Conservation (phyloP, 2,113 vertebrate genomes). For the Lophius piscatorius region DNA sequence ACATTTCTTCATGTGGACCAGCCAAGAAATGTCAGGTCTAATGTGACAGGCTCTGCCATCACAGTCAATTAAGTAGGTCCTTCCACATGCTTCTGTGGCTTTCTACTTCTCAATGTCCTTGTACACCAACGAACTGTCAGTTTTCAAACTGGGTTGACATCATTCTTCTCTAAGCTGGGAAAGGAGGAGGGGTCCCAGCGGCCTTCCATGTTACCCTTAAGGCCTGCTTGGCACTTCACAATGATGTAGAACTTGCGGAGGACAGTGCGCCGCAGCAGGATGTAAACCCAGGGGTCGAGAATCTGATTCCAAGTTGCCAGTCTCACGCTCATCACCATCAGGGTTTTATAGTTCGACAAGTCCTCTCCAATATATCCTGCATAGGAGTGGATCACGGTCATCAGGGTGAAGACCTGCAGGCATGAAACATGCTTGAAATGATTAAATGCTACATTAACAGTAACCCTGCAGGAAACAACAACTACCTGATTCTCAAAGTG, state of each 20-base stretch:
- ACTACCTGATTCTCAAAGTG: too few species aligned
- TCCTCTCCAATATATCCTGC: slow-evolving; percentile 48
- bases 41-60: neutral
- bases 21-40: slow-evolving; percentile 6
- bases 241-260: slow-evolving; percentile 85
- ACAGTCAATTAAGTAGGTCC: neutral
- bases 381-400: slow-evolving; percentile 70
- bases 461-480: too few species aligned
- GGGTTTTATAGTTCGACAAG: slow-evolving; percentile 64
- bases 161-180: slow-evolving; percentile 81
- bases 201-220: slow-evolving; percentile 69
- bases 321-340: slow-evolving; percentile 84
- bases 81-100: neutral
- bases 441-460: too few species aligned
- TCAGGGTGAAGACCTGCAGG: slow-evolving; percentile 74
- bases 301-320: slow-evolving; percentile 92
- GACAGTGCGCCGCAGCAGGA: slow-evolving; percentile 87
- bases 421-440: slow-evolving; percentile 17
- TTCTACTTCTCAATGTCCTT: neutral
- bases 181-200: slow-evolving; percentile 84
- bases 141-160: slow-evolving; percentile 74
- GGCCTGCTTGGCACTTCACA: slow-evolving; percentile 68
- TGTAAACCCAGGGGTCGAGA: slow-evolving; percentile 93
- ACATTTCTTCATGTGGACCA: slow-evolving; percentile 20
- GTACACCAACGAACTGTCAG: slow-evolving; percentile 1